These are phyloP conservation scores for Gnathonemus longibarbis DNA, from an alignment of 2,113 vertebrate species.

Conservation along the genomic window DNA sequence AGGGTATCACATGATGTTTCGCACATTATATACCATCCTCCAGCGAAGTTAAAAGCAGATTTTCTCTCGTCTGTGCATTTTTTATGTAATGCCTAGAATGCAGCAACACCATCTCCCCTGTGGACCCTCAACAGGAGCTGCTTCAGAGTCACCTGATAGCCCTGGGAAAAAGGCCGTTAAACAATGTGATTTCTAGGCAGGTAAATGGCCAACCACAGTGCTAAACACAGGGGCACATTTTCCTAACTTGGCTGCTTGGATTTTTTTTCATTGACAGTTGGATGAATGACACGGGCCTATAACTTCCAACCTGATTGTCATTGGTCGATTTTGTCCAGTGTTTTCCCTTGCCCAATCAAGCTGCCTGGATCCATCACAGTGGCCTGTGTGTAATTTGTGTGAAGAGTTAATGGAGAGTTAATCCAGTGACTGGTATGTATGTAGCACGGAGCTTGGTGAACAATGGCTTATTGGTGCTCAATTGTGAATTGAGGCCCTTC, in stretches of 20 bases:
- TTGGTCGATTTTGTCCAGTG: background rate
- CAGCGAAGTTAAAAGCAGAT: background rate
- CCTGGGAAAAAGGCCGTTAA: background rate
- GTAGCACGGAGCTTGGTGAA: background rate
- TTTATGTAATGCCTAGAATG: conserved; percentile 25
- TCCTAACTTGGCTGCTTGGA: background rate
- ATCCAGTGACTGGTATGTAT: background rate
- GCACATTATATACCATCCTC: background rate
- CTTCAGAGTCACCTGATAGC: conserved; percentile 34
- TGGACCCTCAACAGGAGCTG: conserved; percentile 40
- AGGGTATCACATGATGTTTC: background rate
- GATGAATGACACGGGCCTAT: background rate
- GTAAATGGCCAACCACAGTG: background rate
- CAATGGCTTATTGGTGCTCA: background rate
- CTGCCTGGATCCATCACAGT: background rate
- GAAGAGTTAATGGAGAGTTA: background rate
- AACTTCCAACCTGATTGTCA: background rate
- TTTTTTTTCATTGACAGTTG: background rate
- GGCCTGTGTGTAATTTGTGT: background rate
- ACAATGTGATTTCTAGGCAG: background rate
- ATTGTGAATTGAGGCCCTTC: background rate
- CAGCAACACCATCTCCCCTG: conserved; percentile 31
- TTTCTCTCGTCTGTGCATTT: conserved; percentile 29
- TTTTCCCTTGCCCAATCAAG: background rate
- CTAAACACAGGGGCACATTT: background rate